Conservation (phyloP, 92 coral and sea anemone species). For the Porites rus region DNA sequence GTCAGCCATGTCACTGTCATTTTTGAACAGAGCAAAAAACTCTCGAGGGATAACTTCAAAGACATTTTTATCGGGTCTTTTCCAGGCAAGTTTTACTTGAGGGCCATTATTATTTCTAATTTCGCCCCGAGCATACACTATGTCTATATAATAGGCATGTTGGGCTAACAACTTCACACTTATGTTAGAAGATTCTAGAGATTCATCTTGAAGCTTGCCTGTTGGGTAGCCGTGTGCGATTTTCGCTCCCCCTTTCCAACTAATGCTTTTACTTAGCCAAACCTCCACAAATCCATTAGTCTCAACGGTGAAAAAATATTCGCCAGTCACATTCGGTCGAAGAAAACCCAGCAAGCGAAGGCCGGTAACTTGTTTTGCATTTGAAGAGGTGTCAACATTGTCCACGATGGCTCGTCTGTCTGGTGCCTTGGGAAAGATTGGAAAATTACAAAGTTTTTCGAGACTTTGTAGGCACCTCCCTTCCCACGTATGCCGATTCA, state of each 20-base stretch:
- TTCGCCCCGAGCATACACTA: not conserved
- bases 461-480: slow-evolving; percentile 25
- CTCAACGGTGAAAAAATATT: slow-evolving; percentile 36
- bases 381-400: not conserved
- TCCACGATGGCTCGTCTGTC: slow-evolving; percentile 11
- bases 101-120: not conserved
- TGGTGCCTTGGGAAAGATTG: slow-evolving; percentile 61
- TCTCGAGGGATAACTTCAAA: slow-evolving; percentile 6
- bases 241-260: slow-evolving; percentile 29
- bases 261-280: slow-evolving; percentile 44
- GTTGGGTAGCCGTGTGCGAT: slow-evolving; percentile 13
- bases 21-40: slow-evolving; percentile 22
- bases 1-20: slow-evolving; percentile 15
- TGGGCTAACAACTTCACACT: slow-evolving; percentile 16
- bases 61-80: slow-evolving; percentile 9
- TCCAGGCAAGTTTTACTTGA: slow-evolving; percentile 51
- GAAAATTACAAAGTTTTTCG: slow-evolving; percentile 44
- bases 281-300: slow-evolving; percentile 57
- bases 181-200: not conserved
- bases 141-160: slow-evolving; percentile 37
- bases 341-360: slow-evolving; percentile 60
- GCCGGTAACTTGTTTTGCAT: not conserved
- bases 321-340: slow-evolving; percentile 50
- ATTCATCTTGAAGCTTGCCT: not conserved
- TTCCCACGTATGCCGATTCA: slow-evolving; percentile 53